Base-by-base conservation (phyloP, 64 coral and sea anemone genomes). In the Montipora sp. region DNA sequence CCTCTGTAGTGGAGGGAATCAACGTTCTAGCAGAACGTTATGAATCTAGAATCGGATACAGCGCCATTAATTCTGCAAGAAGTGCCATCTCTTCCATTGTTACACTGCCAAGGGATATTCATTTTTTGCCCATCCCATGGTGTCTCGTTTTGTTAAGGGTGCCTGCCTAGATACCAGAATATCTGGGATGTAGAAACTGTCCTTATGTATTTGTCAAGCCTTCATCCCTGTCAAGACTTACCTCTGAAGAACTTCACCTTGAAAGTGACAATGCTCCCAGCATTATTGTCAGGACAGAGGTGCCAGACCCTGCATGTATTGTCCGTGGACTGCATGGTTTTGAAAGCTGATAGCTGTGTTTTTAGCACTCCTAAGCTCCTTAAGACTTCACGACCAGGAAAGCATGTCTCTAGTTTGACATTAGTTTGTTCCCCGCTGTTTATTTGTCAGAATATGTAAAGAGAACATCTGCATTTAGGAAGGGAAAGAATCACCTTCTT, bases 151-250 rank as follows among this genome's bases (percentile, higher is more conserved):
- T 61, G 43, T 93, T 5, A 93, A 80, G 80, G 45, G 77, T 92
- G 53, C 84, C 75, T 73, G 90, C 80, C 90, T 8, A 70, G 72
- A 76, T 92, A 92, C 73, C 58, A 70, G 83, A 24, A 59, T 15
- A 80, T 92, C 47, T 92, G 90, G 90, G 81, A 90, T 72, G 77
- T 51, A 9, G 59, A 77, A n/a, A 71, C 77, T 59, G 88, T 90
- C 14, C 57, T 83, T 19, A 81, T 53, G 23, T 65, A 65, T 12
- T 66, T 83, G 61, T 60, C 55, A 47, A 83, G 45, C 22, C 44
- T 83, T 68, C 59, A 44, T 27, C 36, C 53, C 60, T 20, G n/a
- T 68, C 80, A 47, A 21, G 61, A 68, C 46, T 21, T 83, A 60
- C 22, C 80, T 36, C 46, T 83, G 61, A 60, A 79, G 47, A 12